These are phyloP conservation scores for Pseudomugil gertrudae DNA, from an alignment of 2,797 vertebrate genomes.

Conservation along the genomic window DNA sequence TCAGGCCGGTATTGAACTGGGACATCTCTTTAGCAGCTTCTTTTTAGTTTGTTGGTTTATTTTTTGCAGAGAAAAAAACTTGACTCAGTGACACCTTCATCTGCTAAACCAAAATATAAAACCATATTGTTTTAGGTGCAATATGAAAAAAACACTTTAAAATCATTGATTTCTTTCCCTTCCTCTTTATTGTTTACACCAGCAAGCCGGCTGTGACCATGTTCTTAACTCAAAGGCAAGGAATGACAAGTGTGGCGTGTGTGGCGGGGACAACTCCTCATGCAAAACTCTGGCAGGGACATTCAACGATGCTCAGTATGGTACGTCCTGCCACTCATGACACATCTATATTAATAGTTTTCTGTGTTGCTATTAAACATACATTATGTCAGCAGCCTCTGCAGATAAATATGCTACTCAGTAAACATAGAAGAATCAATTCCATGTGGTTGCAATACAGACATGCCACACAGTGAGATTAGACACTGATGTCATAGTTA, in stretches of 20 bases:
- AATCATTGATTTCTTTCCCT: background rate
- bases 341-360: conserved; percentile 28
- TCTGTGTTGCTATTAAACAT: conserved; percentile 4
- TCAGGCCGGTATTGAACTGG: background rate
- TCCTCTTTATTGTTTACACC: conserved; percentile 26
- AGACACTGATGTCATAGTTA: conserved; percentile 48
- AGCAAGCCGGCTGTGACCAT: conserved; percentile 98
- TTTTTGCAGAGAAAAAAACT: conserved; percentile 2
- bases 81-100: conserved; percentile 9
- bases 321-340: conserved; percentile 73
- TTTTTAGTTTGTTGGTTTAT: conserved; percentile 4
- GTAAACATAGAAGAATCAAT: conserved; percentile 35
- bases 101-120: conserved; percentile 4
- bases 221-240: conserved; percentile 94
- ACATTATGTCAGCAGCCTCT: conserved; percentile 32
- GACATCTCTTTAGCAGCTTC: background rate
- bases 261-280: conserved; percentile 95
- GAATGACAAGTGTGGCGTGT: conserved; percentile 96
- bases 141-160: background rate
- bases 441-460: conserved; percentile 14
- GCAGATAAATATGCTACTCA: conserved; percentile 20
- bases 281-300: conserved; percentile 91
- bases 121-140: background rate
- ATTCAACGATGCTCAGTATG: conserved; percentile 94
- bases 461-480: conserved; percentile 20